Evolutionary conservation across 2,113 vertebrate species (phyloP), one percentile per base, ranked within the genome.

Genomic region (Malurus elegans): DNA sequence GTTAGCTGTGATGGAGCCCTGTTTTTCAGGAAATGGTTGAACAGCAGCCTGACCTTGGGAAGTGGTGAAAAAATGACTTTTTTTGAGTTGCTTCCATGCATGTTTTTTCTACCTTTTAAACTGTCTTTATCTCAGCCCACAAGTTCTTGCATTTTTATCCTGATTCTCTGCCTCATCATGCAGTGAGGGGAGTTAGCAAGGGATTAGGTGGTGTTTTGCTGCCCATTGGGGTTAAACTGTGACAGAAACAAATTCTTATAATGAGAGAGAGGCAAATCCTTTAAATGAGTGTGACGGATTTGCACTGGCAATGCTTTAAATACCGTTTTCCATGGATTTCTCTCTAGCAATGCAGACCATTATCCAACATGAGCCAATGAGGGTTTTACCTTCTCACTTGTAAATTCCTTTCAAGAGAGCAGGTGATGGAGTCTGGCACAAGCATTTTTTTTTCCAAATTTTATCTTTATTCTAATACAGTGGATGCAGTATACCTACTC

Each of bases 71-170:
- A 13, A 62, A 79, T 48, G 2, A 29, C 1, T 61, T 47, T 5
- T 42, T 82, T 48, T n/a, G 2, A 8, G 34, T 67, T 40, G 9
- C 17, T 31, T 18, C 2, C 0, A 0, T 65, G 8, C 1, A 0
- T 34, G 4, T 3, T 40, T 40, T 23, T 18, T 57, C 53, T 34
- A 23, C 28, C 14, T 86, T 20, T 44, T 44, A 82, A 70, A 8
- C 9, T 0, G 0, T 25, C 24, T 78, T 51, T 71, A 29, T 79
- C 10, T 82, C 5, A 65, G 15, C 4, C 12, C 10, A 31, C 0
- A 2, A 60, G 26, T 61, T 61, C 34, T 50, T 21, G 8, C 14
- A 14, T 20, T 64, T 75, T 47, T 25, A 23, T 12, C 12, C 11
- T 20, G 12, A 16, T 79, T 71, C 13, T 69, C 40, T 51, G 20